Conservation (phyloP, 2,113 vertebrate species). For the Plectropomus leopardus region DNA sequence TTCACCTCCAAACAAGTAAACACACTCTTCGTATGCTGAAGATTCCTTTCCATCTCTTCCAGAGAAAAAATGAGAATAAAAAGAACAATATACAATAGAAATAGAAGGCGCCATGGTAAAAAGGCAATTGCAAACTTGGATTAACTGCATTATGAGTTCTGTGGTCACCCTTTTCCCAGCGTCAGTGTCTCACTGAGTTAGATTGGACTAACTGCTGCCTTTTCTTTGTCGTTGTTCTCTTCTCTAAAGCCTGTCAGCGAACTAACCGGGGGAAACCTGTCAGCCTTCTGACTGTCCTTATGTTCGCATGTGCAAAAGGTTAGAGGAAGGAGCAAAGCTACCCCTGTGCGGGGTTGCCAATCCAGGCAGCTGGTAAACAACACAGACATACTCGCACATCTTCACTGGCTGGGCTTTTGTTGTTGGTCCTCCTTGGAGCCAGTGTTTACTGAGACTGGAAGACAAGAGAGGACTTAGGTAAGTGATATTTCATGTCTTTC, state of each 20-base stretch:
- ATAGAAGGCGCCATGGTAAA: slow-evolving; percentile 83
- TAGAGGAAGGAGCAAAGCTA: slow-evolving; percentile 78
- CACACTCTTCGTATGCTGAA: slow-evolving; percentile 43
- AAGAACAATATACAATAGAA: slow-evolving; percentile 73
- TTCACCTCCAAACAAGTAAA: slow-evolving; percentile 43
- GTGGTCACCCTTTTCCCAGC: slow-evolving; percentile 70
- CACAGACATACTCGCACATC: slow-evolving; percentile 46
- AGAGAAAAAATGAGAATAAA: slow-evolving; percentile 56
- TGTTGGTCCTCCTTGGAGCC: slow-evolving; percentile 72
- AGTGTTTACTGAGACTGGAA: slow-evolving; percentile 58
- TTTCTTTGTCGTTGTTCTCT: slow-evolving; percentile 65
- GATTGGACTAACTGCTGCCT: slow-evolving; percentile 65
- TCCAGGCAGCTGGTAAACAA: slow-evolving; percentile 75
- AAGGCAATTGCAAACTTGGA: slow-evolving; percentile 82
- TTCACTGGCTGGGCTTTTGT: slow-evolving; percentile 78
- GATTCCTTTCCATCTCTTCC: slow-evolving; percentile 47
- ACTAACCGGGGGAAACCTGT: slow-evolving; percentile 65
- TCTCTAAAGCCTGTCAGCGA: slow-evolving; percentile 70
- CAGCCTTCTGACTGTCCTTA: slow-evolving; percentile 71
- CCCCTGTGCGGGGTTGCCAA: slow-evolving; percentile 61
- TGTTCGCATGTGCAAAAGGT: slow-evolving; percentile 78
- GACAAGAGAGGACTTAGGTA: not conserved
- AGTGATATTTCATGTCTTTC: not conserved
- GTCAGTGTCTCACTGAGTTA: slow-evolving; percentile 57
- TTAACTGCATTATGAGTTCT: slow-evolving; percentile 77